Base-by-base conservation (phyloP, 2,888 invertebrate genomes). In the Luperina testacea region DNA sequence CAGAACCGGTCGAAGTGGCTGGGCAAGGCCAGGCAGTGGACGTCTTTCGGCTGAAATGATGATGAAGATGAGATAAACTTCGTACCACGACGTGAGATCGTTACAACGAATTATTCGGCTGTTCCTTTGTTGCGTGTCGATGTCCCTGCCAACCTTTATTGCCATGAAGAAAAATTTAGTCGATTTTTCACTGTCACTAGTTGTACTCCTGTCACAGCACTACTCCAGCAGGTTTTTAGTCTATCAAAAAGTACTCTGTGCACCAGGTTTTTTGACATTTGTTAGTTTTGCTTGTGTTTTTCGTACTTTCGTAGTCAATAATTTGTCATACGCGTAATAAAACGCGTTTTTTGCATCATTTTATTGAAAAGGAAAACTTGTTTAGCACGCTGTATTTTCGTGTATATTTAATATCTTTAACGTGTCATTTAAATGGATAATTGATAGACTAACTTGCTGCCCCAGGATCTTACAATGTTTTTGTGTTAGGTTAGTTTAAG, bases 401-500 rank as follows among this genome's bases (percentile, higher is more conserved):
- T 82, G 68, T 68, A 17, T 51, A 20, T 64, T 38, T 15, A 57
- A 61, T 72, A 32, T 51, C 45, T 51, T 32, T 32, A 45, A 77
- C 69, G 87, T 83, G 76, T 27, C 7, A n/a, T 59, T 0, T 64
- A 57, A 17, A 83, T 83, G 79, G 63, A 76, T 67, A 64, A 67
- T 38, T 74, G 7, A 45, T 76, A 74, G n/a, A 38, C n/a, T 51
- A 72, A 27, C 48, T 75, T 77, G 64, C 57, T 72, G 51, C 57
- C 45, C 9, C 53, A 76, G 68, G 83, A 75, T 76, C 42, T 57
- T 68, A 73, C 61, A 70, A 86, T 86, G 80, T 86, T 81, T 82
- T 80, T 72, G 53, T 71, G 70, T 67, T 84, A 83, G 84, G 82
- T 88, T 86, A 86, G 82, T 82, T 67, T 73, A 72, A 48, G 51